These are phyloP conservation scores for Pycnomerus fuliginosus DNA, from an alignment of 2,888 invertebrate genomes.

Conservation along the genomic window DNA sequence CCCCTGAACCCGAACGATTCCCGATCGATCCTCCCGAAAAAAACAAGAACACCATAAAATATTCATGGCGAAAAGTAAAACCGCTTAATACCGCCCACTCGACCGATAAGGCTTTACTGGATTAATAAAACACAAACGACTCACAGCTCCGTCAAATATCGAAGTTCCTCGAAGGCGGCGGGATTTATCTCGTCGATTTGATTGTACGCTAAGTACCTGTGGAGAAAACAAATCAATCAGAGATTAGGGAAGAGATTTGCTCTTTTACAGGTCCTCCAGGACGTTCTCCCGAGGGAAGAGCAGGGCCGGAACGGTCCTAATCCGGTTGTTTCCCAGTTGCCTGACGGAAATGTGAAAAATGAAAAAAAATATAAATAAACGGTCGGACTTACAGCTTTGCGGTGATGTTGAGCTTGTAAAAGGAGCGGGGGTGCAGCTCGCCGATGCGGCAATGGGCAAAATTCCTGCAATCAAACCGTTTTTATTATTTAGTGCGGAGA, in stretches of 20 bases:
- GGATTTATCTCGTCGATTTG: conserved; percentile 24
- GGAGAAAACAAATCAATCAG: no score
- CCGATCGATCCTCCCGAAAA: no score
- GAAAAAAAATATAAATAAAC: conserved; percentile 14
- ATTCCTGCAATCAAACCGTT: conserved; percentile 41
- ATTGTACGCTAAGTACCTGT: conserved; percentile 32
- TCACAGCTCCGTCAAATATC: conserved; percentile 17
- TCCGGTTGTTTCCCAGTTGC: conserved; percentile 53
- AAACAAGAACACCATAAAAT: neutral
- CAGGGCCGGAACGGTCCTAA: conserved; percentile 45
- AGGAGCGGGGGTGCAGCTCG: conserved; percentile 43
- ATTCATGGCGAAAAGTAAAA: conserved; percentile 3
- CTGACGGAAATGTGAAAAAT: conserved; percentile 33
- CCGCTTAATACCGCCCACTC: neutral
- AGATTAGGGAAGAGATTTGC: no score
- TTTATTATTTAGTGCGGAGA: no score
- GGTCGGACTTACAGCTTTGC: conserved; percentile 34
- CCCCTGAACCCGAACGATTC: no score
- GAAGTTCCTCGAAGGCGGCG: conserved; percentile 28
- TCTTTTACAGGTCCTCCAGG: conserved; percentile 51
- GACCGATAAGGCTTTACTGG: neutral
- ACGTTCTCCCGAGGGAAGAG: conserved; percentile 48
- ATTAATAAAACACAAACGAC: conserved; percentile 1
- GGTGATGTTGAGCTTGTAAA: conserved; percentile 41
- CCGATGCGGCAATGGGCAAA: conserved; percentile 51